Base-by-base conservation (phyloP, 2,113 vertebrate species). In the Ochotona curzoniae region DNA sequence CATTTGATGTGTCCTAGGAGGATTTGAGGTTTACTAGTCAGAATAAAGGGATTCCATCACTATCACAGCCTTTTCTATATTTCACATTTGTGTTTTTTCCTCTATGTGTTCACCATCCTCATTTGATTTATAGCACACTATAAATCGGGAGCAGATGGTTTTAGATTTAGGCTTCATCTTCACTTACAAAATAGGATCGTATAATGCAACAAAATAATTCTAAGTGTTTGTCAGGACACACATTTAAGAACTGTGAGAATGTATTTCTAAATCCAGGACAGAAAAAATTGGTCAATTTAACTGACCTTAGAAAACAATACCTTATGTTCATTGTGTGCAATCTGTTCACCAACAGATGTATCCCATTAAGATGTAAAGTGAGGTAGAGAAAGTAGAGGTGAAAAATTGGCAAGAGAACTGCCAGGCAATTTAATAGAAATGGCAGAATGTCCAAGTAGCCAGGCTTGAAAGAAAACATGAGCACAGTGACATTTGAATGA, bases 321-420 rank as follows among this genome's bases (percentile, higher is more conserved):
- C 97, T 97, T 97, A 96, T 97, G 97, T 97, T 96, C 96, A 96
- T 96, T 96, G 96, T 96, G 96, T 97, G 95, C 97, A 97, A 98
- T 97, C 97, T 98, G 97, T 97, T 97, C 97, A 94, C 57, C 96
- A 97, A 97, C 97, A 98, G 98, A 98, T 98, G 97, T 61, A 97
- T 90, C 74, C 89, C 96, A 98, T 96, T 97, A 96, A 93, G 97
- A 97, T 96, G 96, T 96, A 97, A 97, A 97, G 89, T 64, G 96
- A 95, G 89, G 95, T 96, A 95, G 96, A 98, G 94, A 95, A 90
- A 12, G n/a, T 73, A 26, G 26, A 97, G 96, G 35, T 75, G 76
- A 83, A 88, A 35, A 94, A 97, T 89, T 80, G 95, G 96, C 94
- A 97, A 94, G 71, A 96, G 94, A 97, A 97, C 96, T 97, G 94